phyloP scores from a whole-genome alignment of 2,888 invertebrate genomes.

The Sarcophaga variegata region DNA sequence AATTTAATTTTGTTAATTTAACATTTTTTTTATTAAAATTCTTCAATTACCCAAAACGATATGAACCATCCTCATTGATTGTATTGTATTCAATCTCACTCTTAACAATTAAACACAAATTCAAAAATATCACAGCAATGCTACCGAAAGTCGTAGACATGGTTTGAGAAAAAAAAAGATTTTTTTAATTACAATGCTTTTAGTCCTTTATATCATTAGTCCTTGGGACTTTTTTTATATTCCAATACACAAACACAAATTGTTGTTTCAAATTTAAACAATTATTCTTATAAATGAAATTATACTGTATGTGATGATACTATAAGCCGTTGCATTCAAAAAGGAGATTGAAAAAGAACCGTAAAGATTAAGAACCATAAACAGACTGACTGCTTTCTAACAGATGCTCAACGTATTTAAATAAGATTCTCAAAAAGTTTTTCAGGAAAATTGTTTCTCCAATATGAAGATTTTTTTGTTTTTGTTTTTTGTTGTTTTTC shows the following conservation, averaged over 20 bases:
- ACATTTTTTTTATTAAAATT: neutral
- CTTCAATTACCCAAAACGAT: slow-evolving; percentile 85
- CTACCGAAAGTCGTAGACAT: slow-evolving; percentile 39
- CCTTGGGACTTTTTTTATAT: slow-evolving; percentile 1
- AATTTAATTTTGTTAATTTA: neutral
- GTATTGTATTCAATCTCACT: slow-evolving; percentile 84
- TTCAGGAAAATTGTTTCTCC: slow-evolving; percentile 74
- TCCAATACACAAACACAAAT: neutral
- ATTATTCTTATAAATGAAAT: neutral
- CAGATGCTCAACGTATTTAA: slow-evolving; percentile 78
- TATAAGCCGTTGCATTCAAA: neutral
- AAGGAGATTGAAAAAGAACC: slow-evolving; percentile 63
- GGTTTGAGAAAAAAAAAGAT: slow-evolving; percentile 2
- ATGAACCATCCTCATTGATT: slow-evolving; percentile 88
- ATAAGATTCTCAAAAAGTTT: slow-evolving; percentile 76
- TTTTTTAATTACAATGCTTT: neutral
- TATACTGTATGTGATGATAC: neutral
- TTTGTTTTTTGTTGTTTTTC: slow-evolving; percentile 38
- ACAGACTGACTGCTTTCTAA: slow-evolving; percentile 78
- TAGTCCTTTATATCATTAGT: slow-evolving; percentile 5
- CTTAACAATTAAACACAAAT: slow-evolving; percentile 45
- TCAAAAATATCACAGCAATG: slow-evolving; percentile 53
- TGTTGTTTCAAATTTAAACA: slow-evolving; percentile 2
- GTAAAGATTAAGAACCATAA: slow-evolving; percentile 77
- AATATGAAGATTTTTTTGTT: slow-evolving; percentile 61